A percentile compares a stretch with the other conserved stretches of the same genome.
Conservation (phyloP, 2,113 vertebrate species). For the Prietella phreatophila region DNA sequence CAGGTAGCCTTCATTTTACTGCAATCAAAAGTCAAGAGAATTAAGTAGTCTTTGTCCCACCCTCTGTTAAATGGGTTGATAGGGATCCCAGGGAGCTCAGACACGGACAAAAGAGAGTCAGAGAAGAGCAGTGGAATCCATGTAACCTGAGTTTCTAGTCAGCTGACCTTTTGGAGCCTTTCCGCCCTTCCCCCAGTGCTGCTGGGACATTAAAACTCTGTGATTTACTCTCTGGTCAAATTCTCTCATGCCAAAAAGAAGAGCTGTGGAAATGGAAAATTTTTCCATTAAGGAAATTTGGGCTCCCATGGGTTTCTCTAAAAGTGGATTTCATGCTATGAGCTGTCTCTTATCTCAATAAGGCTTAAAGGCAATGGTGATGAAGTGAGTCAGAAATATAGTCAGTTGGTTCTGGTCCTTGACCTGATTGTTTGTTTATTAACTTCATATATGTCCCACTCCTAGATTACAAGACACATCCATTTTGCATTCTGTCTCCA, state of each 20-base stretch:
- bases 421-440: not conserved
- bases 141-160: constrained; percentile 59
- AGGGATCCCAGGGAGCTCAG: constrained; percentile 18
- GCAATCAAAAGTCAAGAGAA: constrained; percentile 1
- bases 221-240: not conserved
- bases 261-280: not conserved
- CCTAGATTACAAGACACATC: not conserved
- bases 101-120: constrained; percentile 36
- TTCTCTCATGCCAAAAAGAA: not conserved
- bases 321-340: not conserved
- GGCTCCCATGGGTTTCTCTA: not conserved
- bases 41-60: not conserved
- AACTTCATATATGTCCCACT: not conserved
- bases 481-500: not conserved
- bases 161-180: constrained; percentile 52
- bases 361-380: not conserved
- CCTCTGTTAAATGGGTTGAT: constrained; percentile 12
- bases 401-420: constrained; percentile 18
- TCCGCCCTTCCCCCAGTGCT: constrained; percentile 6
- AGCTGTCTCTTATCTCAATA: not conserved
- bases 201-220: constrained; percentile 21
- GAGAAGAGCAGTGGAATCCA: constrained; percentile 37
- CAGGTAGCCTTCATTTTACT: constrained; percentile 8
- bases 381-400: not conserved
- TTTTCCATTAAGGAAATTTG: not conserved